Base-by-base conservation (phyloP, 2,888 invertebrate species). In the Opisthograptis luteolata region DNA sequence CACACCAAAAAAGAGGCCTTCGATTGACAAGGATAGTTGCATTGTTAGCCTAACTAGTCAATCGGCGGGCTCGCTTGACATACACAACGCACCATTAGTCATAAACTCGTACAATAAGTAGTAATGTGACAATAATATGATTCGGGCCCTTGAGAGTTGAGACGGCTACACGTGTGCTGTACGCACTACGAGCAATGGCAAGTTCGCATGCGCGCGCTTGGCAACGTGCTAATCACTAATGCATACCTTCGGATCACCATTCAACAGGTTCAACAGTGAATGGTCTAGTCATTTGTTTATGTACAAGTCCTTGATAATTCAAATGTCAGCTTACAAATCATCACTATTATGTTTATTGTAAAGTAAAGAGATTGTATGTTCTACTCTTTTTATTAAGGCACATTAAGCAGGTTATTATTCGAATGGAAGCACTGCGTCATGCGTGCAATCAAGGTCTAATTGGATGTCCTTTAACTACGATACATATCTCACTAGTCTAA, bases 81-180 rank as follows among this genome's bases (percentile, higher is more conserved):
- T n/a, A 10, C 5, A 3, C 5, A 5, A 20, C 9, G 9, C n/a
- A 9, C 6, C 8, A 13, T 22, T 13, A 14, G 14, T 22, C 13
- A 15, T 32, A 12, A 12, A n/a, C 1, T 4, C 2, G 3, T 32
- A 40, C 32, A 20, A 31, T 31, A 40, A 36, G 22, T 31, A 43
- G 13, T 14, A 35, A n/a, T n/a, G n/a, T n/a, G 19, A 37, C 9
- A 22, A 44, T 30, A 41, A 41, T 17, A 15, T 20, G 31, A 42
- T 28, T 10, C 15, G 20, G 28, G 30, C 55, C 52, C 52, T 40
- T 37, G 52, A 48, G 57, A 44, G 49, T 40, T 37, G 52, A 48
- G 57, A 44, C 12, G 7, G 8, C 6, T 28, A 31, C 44, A 52
- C 49, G 49, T 54, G 59, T 30, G 20, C 14, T 3, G 24, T 3